Evolutionary conservation across 2,113 vertebrate species (phyloP).

Genomic region (Pelmatolapia mariae): DNA sequence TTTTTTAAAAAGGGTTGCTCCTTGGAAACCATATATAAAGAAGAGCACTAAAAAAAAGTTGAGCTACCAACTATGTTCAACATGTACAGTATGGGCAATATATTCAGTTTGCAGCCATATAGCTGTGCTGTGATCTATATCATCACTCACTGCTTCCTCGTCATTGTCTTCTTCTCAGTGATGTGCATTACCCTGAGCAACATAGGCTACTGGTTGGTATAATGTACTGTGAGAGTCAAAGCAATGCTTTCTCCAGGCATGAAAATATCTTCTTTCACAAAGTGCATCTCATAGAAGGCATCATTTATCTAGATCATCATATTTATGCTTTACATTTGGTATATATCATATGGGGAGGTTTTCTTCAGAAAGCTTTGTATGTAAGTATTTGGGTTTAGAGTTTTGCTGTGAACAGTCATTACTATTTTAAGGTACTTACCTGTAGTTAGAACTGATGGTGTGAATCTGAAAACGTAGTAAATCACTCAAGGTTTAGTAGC

Average conservation of each 20-base stretch:
- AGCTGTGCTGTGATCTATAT: not conserved
- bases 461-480: not conserved
- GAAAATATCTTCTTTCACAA: slow-evolving; percentile 16
- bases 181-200: slow-evolving; percentile 6
- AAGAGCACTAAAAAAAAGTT: not conserved
- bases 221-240: slow-evolving; percentile 22
- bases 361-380: not conserved
- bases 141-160: not conserved
- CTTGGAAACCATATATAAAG: not conserved
- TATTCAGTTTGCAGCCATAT: not conserved
- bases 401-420: not conserved
- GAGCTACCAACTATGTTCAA: not conserved
- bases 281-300: slow-evolving; percentile 14
- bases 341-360: not conserved
- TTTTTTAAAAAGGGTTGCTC: not conserved
- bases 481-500: not conserved
- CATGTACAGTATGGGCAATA: not conserved
- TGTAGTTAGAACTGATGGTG: not conserved
- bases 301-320: not conserved
- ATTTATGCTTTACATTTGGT: not conserved
- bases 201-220: slow-evolving; percentile 28
- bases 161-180: not conserved
- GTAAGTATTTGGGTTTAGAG: not conserved
- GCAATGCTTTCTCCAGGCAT: slow-evolving; percentile 29
- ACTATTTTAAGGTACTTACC: not conserved